These are phyloP conservation scores for Hemithea aestivaria DNA, from an alignment of 2,888 invertebrate species.

Conservation along the genomic window DNA sequence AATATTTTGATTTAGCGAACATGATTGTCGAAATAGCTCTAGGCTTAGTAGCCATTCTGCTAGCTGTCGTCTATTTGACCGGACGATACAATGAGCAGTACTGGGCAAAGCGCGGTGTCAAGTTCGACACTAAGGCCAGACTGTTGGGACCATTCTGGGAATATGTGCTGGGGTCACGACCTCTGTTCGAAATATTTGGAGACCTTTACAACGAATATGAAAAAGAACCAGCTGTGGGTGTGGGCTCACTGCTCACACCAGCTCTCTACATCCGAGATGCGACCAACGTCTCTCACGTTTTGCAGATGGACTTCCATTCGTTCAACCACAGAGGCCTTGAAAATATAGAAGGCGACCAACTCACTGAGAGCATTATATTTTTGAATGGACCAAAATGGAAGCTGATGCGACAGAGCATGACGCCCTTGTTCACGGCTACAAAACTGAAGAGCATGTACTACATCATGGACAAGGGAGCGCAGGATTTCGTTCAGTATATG, in stretches of 20 bases:
- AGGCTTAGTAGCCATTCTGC: too few relatives aligned
- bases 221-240: conserved; percentile 43
- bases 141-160: conserved; percentile 44
- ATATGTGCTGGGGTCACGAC: conserved; percentile 30
- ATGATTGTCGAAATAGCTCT: too few relatives aligned
- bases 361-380: conserved; percentile 46
- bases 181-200: conserved; percentile 42
- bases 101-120: conserved; percentile 51
- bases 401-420: conserved; percentile 49
- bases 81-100: conserved; percentile 46
- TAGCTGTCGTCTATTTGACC: conserved; percentile 26
- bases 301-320: conserved; percentile 41
- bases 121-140: conserved; percentile 38
- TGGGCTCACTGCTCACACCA: conserved; percentile 35
- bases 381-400: conserved; percentile 53
- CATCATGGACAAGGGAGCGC: conserved; percentile 50
- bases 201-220: conserved; percentile 44
- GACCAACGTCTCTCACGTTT: conserved; percentile 39
- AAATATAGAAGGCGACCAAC: conserved; percentile 35
- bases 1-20: too few relatives aligned
- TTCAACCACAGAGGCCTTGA: conserved; percentile 45
- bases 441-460: conserved; percentile 62
- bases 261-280: conserved; percentile 40
- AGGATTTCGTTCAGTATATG: conserved; percentile 45
- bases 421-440: conserved; percentile 50